phyloP scores from a whole-genome alignment of 2,797 vertebrate species.

The Aplochiton taeniatus region DNA sequence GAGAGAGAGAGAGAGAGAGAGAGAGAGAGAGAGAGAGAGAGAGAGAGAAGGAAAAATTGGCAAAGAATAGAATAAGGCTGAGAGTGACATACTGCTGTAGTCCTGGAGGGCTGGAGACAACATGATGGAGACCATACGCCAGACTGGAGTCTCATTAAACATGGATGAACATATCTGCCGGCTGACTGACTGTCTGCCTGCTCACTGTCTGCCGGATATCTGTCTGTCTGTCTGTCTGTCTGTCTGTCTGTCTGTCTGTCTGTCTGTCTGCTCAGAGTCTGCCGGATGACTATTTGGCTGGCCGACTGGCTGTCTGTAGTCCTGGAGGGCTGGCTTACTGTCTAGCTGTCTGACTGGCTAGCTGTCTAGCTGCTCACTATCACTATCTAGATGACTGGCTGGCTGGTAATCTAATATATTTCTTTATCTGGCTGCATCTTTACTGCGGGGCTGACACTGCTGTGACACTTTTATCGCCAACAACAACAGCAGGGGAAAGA shows the following conservation, averaged over 20 bases:
- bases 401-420: too few relatives aligned
- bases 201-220: constrained; percentile 49
- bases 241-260: constrained; percentile 12
- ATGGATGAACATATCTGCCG: constrained; percentile 75
- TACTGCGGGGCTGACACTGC: too few relatives aligned
- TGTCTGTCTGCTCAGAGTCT: too few relatives aligned
- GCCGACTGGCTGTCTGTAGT: too few relatives aligned
- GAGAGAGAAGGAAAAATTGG: constrained; percentile 45
- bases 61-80: too few relatives aligned
- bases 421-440: too few relatives aligned
- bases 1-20: neutral
- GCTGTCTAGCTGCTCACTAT: too few relatives aligned
- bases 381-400: too few relatives aligned
- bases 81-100: constrained; percentile 13
- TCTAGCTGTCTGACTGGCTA: too few relatives aligned
- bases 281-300: constrained; percentile 3
- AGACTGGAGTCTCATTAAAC: constrained; percentile 77
- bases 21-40: constrained; percentile 13
- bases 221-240: constrained; percentile 36
- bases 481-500: too few relatives aligned
- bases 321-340: too few relatives aligned
- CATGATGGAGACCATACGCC: constrained; percentile 61
- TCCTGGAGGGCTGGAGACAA: constrained; percentile 49
- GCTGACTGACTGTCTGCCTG: constrained; percentile 60
- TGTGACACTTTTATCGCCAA: too few relatives aligned